A percentile compares a stretch with the other conserved stretches of the same genome.
Conservation (phyloP, 1,140 invertebrate genomes). For the Helicoverpa armigera region DNA sequence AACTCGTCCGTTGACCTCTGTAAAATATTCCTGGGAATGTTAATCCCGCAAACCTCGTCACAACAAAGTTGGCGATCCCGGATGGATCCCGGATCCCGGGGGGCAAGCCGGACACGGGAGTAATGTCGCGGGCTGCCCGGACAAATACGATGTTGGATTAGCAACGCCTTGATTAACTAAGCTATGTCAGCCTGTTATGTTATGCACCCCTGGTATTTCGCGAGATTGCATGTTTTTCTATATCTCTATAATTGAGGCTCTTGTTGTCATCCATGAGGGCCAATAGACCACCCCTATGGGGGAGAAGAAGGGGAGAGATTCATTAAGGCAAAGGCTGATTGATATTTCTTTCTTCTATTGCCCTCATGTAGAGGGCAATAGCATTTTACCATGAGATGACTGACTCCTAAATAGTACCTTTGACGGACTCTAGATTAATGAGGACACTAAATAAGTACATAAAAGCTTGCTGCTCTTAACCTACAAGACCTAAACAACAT, state of each 20-base stretch:
- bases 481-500: not conserved
- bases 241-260: constrained; percentile 23
- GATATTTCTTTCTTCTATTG: too few species aligned
- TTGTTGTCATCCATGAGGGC: constrained; percentile 15
- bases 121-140: constrained; percentile 60
- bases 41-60: constrained; percentile 35
- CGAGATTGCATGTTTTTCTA: constrained; percentile 44
- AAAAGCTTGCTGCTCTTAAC: too few species aligned
- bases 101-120: constrained; percentile 52
- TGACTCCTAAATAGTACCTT: too few species aligned
- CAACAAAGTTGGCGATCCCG: constrained; percentile 40
- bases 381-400: too few species aligned
- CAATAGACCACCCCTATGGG: not conserved
- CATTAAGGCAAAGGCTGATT: too few species aligned
- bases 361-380: too few species aligned
- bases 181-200: constrained; percentile 53
- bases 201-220: constrained; percentile 52
- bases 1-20: constrained; percentile 7
- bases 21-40: constrained; percentile 6
- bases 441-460: too few species aligned
- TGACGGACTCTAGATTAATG: too few species aligned
- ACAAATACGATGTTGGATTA: constrained; percentile 62
- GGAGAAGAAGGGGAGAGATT: too few species aligned
- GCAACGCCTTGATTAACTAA: constrained; percentile 62
- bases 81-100: constrained; percentile 23